phyloP scores from a whole-genome alignment of 2,797 vertebrate species.

The Cyprinella venusta region DNA sequence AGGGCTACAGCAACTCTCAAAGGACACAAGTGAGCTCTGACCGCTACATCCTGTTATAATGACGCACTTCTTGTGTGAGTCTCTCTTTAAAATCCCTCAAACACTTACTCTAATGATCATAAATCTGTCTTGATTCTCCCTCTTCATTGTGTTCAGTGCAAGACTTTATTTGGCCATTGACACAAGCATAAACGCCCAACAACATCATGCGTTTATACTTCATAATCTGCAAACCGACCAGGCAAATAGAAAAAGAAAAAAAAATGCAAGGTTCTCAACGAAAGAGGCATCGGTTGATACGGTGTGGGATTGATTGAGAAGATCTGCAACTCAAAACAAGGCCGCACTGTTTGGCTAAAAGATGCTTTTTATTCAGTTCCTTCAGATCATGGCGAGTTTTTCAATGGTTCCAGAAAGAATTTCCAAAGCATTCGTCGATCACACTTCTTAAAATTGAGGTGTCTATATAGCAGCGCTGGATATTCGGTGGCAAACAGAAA shows the following conservation, averaged over 20 bases:
- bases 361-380: background rate
- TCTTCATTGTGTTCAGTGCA: constrained; percentile 12
- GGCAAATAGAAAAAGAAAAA: background rate
- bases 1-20: background rate
- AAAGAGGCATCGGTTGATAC: background rate
- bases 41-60: constrained; percentile 21
- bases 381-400: background rate
- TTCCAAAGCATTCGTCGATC: background rate
- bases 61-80: constrained; percentile 31
- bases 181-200: background rate
- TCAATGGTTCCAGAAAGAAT: background rate
- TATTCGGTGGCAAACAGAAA: background rate
- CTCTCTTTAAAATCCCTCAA: background rate
- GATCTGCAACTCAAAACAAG: background rate
- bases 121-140: background rate
- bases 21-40: constrained; percentile 11
- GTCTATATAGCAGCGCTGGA: constrained; percentile 15
- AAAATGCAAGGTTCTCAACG: no score
- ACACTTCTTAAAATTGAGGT: background rate
- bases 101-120: background rate
- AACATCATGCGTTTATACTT: background rate
- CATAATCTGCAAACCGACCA: background rate
- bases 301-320: background rate
- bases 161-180: constrained; percentile 19
- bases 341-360: constrained; percentile 14